A percentile compares a stretch with the other conserved stretches of the same genome.
These are phyloP conservation scores for Coluber constrictor DNA, from an alignment of 2,797 vertebrate species.

Conservation along the genomic window DNA sequence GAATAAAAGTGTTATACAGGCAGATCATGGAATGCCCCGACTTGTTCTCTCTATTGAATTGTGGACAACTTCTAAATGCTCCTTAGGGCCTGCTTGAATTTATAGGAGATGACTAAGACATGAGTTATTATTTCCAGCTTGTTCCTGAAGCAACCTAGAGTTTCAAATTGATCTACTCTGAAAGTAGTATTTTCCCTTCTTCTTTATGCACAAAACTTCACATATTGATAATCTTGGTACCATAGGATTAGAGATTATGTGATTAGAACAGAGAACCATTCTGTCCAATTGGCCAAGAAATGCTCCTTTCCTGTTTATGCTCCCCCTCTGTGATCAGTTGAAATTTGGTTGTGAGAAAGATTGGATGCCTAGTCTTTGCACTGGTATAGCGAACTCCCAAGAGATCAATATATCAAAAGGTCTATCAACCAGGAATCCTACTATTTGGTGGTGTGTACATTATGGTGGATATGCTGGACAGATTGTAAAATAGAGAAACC, in stretches of 20 bases:
- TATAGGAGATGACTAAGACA: neutral
- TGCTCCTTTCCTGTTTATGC: neutral
- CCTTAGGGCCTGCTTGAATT: neutral
- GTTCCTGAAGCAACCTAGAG: neutral
- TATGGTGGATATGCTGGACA: neutral
- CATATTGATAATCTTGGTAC: neutral
- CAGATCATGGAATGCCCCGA: neutral
- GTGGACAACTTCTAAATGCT: neutral
- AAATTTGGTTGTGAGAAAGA: neutral
- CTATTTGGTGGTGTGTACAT: neutral
- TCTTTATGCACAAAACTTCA: neutral
- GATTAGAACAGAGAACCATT: neutral
- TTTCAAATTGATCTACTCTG: neutral
- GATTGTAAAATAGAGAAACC: neutral
- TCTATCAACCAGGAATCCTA: neutral
- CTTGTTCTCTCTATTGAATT: neutral
- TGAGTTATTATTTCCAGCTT: neutral
- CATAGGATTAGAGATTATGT: neutral
- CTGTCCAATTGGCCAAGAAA: neutral
- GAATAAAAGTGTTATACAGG: neutral
- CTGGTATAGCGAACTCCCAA: neutral
- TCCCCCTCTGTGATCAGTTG: neutral
- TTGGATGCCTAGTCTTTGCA: neutral
- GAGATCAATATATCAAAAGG: neutral
- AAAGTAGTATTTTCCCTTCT: neutral